These are phyloP conservation scores for Acromyrmex heyeri DNA, from an alignment of 1,140 invertebrate genomes.

Conservation along the genomic window DNA sequence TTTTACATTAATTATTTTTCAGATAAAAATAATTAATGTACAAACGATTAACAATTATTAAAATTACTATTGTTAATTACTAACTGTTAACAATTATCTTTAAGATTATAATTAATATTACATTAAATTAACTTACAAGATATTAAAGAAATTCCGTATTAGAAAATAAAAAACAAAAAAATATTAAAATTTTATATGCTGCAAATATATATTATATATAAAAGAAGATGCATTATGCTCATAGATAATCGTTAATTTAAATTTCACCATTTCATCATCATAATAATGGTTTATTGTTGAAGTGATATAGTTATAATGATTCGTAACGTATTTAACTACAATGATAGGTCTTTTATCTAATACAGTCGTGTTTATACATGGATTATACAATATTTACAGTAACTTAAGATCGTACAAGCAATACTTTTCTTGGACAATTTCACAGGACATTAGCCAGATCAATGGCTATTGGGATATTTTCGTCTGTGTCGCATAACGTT, in stretches of 20 bases:
- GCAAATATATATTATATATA: background rate
- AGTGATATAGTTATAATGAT: constrained; percentile 87
- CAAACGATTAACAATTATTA: background rate
- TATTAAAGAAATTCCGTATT: background rate
- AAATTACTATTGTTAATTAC: background rate
- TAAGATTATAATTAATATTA: constrained; percentile 5
- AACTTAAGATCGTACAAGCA: constrained; percentile 83
- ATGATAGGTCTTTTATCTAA: constrained; percentile 85
- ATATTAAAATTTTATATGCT: background rate
- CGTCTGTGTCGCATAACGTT: constrained; percentile 39
- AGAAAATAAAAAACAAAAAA: constrained; percentile 1
- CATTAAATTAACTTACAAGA: background rate
- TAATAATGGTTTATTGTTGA: constrained; percentile 87
- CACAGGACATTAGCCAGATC: constrained; percentile 76
- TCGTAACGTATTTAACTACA: constrained; percentile 86
- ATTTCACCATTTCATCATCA: constrained; percentile 71
- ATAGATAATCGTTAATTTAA: constrained; percentile 18
- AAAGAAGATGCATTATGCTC: background rate
- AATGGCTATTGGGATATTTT: constrained; percentile 39
- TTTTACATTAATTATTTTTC: background rate
- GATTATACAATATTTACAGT: constrained; percentile 87
- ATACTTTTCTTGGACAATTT: constrained; percentile 83
- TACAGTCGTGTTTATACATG: constrained; percentile 86
- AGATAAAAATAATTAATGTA: background rate
- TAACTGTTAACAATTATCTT: background rate